Evolutionary conservation across 2,888 invertebrate genomes (phyloP).

Genomic region (Lithophane semibrunnea): DNA sequence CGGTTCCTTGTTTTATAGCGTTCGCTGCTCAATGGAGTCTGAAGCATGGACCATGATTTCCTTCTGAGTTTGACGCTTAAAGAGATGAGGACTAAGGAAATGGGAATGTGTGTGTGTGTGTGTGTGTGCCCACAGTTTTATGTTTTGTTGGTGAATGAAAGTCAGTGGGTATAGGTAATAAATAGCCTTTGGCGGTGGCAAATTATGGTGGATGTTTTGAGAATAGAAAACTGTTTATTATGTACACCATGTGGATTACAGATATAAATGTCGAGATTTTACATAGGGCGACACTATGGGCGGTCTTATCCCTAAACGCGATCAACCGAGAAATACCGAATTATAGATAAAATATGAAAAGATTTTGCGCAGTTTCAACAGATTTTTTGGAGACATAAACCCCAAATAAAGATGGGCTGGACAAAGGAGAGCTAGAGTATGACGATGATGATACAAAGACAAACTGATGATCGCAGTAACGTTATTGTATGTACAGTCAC

Average conservation of each 20-base stretch:
- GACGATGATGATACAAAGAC: background rate
- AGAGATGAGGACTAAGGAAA: constrained; percentile 30
- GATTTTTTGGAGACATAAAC: background rate
- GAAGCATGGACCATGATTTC: constrained; percentile 47
- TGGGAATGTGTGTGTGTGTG: constrained; percentile 2
- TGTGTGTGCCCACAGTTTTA: background rate
- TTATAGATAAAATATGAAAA: background rate
- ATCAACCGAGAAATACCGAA: background rate
- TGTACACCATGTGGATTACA: too few species aligned
- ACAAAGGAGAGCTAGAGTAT: background rate
- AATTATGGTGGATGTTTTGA: background rate
- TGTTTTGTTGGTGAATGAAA: constrained; percentile 2
- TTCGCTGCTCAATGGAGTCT: constrained; percentile 46
- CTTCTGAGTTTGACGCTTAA: constrained; percentile 50
- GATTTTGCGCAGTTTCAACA: background rate
- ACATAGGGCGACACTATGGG: too few species aligned
- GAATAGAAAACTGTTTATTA: too few species aligned
- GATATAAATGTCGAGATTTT: too few species aligned
- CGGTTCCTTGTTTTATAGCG: constrained; percentile 47
- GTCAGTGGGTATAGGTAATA: background rate
- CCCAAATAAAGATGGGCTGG: background rate
- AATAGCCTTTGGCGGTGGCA: background rate
- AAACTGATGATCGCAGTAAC: background rate
- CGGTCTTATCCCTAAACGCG: too few species aligned
- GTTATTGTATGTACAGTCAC: too few species aligned